A percentile compares a stretch with the other conserved stretches of the same genome.
Evolutionary conservation across 2,113 vertebrate species (phyloP).

Genomic region (Macaca nemestrina): DNA sequence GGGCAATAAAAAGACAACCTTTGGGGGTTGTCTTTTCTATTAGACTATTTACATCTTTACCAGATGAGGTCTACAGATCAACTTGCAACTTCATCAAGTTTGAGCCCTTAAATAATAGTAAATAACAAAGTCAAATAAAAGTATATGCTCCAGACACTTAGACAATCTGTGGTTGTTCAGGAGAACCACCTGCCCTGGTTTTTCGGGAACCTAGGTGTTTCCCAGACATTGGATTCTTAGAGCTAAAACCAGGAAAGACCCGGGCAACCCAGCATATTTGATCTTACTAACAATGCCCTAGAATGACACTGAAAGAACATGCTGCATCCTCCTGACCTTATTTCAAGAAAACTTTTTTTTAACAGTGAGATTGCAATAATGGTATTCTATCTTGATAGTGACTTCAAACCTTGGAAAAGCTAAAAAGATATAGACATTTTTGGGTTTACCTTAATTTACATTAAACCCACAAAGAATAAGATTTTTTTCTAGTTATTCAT

Average conservation of each 20-base stretch:
- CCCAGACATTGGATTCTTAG: not conserved
- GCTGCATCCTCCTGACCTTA: not conserved
- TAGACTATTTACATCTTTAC: not conserved
- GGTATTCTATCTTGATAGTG: not conserved
- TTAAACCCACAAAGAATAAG: not conserved
- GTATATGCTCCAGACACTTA: not conserved
- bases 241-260: not conserved
- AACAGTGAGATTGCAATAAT: not conserved
- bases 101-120: constrained; percentile 12
- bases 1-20: not conserved
- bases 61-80: not conserved
- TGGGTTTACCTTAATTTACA: not conserved
- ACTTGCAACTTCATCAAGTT: not conserved
- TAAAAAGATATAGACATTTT: not conserved
- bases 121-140: not conserved
- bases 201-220: not conserved
- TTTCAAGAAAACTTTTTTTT: not conserved
- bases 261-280: not conserved
- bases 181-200: not conserved
- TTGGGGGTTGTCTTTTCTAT: not conserved
- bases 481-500: not conserved
- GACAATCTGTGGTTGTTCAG: not conserved
- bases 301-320: not conserved
- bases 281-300: not conserved
- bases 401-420: not conserved